Evolutionary conservation across 2,113 vertebrate species (phyloP), one percentile per base, ranked within the genome.

Genomic region (Alouatta palliata): DNA sequence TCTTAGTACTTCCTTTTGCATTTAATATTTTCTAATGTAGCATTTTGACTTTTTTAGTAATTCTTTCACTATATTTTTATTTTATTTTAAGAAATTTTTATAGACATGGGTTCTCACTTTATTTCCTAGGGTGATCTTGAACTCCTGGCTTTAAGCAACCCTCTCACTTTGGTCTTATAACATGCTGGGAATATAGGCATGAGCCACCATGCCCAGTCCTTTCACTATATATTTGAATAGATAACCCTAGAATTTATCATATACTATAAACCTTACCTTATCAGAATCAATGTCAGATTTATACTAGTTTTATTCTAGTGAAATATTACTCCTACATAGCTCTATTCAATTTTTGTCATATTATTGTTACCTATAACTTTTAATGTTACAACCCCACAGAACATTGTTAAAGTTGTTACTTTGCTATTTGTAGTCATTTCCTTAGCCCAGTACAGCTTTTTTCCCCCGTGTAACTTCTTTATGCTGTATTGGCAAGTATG

Each of bases 381-480:
- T 87, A 49, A 82, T 82, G 35, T 64, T 87, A 64, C 37, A 92
- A 92, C 14, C 21, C 16, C 89, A 54, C 6, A 94, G 52, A 47
- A 35, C 8, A 27, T 85, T 58, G 19, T 73, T 83, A 87, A 52
- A 94, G 56, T 81, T 89, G 66, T 70, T 85, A 82, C 47, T 90
- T 94, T 95, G 40, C 6, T 82, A 40, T 66, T 32, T 92, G 21
- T 54, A 84, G 12, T 64, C 8, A 94, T 90, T 96, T 91, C 52
- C 13, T 94, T 66, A 92, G 30, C 45, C 30, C 35, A 83, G 6
- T 49, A 85, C n/a, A 91, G 20, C 12, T 96, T 94, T 92, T 11
- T 14, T 83, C 23, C 32, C 23, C 32, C 37, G 49, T 12, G 79
- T 2, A 52, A 6, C 32, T 76, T n/a, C 20, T 90, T 81, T 94